Conservation (phyloP, 2,797 vertebrate genomes). For the Chaetophractus vellerosus region DNA sequence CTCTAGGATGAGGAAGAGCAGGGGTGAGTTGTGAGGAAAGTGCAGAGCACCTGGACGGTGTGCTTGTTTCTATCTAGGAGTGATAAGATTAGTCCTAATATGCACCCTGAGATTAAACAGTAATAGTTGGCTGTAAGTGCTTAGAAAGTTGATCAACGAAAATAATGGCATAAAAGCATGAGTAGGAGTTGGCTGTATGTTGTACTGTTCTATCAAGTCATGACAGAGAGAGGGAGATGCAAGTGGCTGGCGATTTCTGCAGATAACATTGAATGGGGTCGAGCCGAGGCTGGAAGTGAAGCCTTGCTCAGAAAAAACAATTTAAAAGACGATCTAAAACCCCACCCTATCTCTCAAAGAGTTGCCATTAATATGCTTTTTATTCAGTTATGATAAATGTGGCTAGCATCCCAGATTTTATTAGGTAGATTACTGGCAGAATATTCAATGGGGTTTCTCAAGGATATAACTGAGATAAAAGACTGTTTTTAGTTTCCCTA, state of each 20-base stretch:
- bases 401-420: neutral
- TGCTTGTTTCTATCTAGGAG: conserved; percentile 35
- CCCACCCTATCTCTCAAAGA: conserved; percentile 45
- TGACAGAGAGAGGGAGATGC: conserved; percentile 57
- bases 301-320: neutral
- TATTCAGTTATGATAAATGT: conserved; percentile 51
- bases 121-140: conserved; percentile 55
- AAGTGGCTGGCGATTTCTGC: conserved; percentile 30
- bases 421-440: neutral
- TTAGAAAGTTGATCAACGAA: conserved; percentile 67
- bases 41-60: neutral
- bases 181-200: conserved; percentile 8
- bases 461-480: neutral
- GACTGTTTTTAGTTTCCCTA: neutral
- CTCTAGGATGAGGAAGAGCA: neutral
- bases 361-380: conserved; percentile 29
- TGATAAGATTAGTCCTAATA: conserved; percentile 36
- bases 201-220: neutral
- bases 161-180: conserved; percentile 68
- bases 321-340: conserved; percentile 14
- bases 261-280: neutral
- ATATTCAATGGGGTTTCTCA: neutral
- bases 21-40: neutral
- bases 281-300: conserved; percentile 60
- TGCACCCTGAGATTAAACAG: conserved; percentile 20